Percentiles rank a stretch among this genome's conserved stretches.
These are phyloP conservation scores for Drosophila percnosoma DNA, from an alignment of 2,888 invertebrate species.

Conservation along the genomic window DNA sequence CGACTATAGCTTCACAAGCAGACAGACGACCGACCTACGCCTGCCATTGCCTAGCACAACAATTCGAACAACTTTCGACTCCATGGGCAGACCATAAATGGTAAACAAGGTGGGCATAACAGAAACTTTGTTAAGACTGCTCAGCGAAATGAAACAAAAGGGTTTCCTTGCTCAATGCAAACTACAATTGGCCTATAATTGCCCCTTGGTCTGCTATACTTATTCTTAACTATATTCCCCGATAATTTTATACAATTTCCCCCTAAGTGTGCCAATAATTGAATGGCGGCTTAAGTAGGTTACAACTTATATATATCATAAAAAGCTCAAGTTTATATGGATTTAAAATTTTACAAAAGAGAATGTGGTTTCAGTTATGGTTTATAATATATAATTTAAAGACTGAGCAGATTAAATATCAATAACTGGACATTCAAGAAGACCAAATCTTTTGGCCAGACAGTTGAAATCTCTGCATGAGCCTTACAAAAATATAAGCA, in stretches of 20 bases:
- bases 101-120: conserved; percentile 30
- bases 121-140: conserved; percentile 24
- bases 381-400: background rate
- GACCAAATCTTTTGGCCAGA: background rate
- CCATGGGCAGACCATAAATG: conserved; percentile 37
- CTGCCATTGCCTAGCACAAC: conserved; percentile 47
- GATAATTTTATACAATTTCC: conserved; percentile 5
- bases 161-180: conserved; percentile 43
- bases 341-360: background rate
- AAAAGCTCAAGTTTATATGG: background rate
- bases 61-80: conserved; percentile 28
- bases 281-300: conserved; percentile 13
- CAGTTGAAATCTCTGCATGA: background rate
- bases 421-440: background rate
- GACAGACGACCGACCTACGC: conserved; percentile 33
- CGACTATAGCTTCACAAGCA: conserved; percentile 1
- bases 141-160: conserved; percentile 43
- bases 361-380: background rate
- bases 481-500: background rate
- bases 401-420: background rate
- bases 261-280: conserved; percentile 6
- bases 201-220: conserved; percentile 1
- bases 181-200: conserved; percentile 11
- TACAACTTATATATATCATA: background rate
- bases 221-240: conserved; percentile 11